Percentiles rank a stretch among this genome's conserved stretches.
Conservation (phyloP, 2,888 invertebrate genomes). For the Scrobipalpa costella region DNA sequence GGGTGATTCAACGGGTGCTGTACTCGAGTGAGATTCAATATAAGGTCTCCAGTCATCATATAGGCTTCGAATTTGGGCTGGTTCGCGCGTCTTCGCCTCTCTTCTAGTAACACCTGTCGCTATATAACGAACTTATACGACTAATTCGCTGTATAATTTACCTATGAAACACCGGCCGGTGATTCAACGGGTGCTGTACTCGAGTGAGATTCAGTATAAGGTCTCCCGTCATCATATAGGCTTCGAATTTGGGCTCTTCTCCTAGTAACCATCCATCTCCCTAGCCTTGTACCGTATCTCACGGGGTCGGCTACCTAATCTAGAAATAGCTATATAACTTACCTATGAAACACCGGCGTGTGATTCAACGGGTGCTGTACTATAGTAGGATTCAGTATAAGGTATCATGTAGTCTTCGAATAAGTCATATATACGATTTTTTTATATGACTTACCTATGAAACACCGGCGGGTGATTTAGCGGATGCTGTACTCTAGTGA, state of each 20-base stretch:
- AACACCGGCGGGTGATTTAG: conserved; percentile 78
- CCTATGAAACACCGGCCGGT: conserved; percentile 76
- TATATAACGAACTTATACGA: too few species aligned
- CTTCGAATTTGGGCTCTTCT: conserved; percentile 88
- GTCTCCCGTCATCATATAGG: conserved; percentile 99
- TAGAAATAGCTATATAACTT: conserved; percentile 9
- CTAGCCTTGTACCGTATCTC: too few species aligned
- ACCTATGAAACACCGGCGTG: conserved; percentile 76
- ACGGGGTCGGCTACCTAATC: too few species aligned
- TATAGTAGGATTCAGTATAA: conserved; percentile 94
- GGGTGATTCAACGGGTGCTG: conserved; percentile 83
- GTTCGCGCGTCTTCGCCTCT: conserved; percentile 62
- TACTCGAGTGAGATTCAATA: conserved; percentile 93
- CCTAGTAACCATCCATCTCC: too few species aligned
- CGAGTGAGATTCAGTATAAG: conserved; percentile 95
- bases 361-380: conserved; percentile 85
- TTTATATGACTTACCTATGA: conserved; percentile 55
- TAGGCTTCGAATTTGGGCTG: conserved; percentile 92
- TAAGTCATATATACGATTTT: too few species aligned
- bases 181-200: conserved; percentile 85
- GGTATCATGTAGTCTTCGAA: conserved; percentile 98
- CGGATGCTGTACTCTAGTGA: conserved; percentile 89
- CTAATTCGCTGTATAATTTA: conserved; percentile 32
- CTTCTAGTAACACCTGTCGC: conserved; percentile 74
- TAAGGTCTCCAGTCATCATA: conserved; percentile 99